A percentile compares a stretch with the other conserved stretches of the same genome.
Evolutionary conservation across 2,888 invertebrate genomes (phyloP).

Genomic region (Erebia palarica): DNA sequence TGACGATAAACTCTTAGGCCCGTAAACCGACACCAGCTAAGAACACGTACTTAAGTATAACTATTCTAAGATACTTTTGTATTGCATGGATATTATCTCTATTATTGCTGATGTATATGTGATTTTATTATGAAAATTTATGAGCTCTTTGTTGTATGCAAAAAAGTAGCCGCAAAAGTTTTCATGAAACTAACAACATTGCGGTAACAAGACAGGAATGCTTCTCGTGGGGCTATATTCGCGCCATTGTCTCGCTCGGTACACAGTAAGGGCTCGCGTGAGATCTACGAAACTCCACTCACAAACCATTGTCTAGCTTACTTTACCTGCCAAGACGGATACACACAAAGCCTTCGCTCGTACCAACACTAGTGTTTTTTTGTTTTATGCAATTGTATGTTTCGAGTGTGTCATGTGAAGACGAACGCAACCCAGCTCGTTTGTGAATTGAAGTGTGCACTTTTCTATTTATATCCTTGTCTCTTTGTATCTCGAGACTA

Average conservation of each 20-base stretch:
- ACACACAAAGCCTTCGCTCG: constrained; percentile 74
- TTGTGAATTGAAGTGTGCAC: constrained; percentile 52
- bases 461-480: constrained; percentile 28
- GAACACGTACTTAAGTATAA: no score
- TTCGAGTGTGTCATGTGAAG: constrained; percentile 67
- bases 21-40: no score
- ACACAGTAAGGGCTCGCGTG: constrained; percentile 72
- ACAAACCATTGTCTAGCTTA: constrained; percentile 77
- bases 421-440: constrained; percentile 62
- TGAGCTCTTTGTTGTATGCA: constrained; percentile 33
- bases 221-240: constrained; percentile 76
- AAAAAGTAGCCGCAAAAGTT: constrained; percentile 60
- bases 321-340: constrained; percentile 77
- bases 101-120: neutral
- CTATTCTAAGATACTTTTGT: no score
- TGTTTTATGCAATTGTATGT: constrained; percentile 79
- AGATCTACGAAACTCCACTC: constrained; percentile 51
- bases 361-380: constrained; percentile 74
- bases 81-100: neutral
- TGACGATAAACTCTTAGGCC: no score
- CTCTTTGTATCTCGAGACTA: constrained; percentile 21
- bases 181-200: constrained; percentile 81
- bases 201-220: constrained; percentile 77
- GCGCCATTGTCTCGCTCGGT: constrained; percentile 74
- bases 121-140: constrained; percentile 14